phyloP scores from a whole-genome alignment of 2,113 vertebrate species.

The Tenebrosternarchus preto region DNA sequence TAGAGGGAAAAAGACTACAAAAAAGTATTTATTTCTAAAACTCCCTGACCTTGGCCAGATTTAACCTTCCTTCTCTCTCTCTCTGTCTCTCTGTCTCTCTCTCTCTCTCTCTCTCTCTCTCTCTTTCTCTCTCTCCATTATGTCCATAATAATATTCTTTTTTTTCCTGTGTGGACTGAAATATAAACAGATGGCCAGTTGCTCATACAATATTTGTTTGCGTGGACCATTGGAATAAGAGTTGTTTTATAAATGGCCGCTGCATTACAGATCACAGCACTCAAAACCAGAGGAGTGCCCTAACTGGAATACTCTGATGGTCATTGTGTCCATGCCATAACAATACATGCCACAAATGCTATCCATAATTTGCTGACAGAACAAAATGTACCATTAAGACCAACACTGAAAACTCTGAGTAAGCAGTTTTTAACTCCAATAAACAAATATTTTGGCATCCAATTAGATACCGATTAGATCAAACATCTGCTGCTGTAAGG shows the following conservation, averaged over 20 bases:
- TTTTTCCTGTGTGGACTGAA: not conserved
- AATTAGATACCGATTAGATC: too few species aligned
- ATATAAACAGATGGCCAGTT: constrained; percentile 10
- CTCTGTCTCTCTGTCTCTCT: too few species aligned
- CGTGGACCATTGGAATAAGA: not conserved
- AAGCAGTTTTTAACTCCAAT: too few species aligned
- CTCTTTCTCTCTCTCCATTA: not conserved
- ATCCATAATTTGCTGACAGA: too few species aligned
- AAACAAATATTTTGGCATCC: too few species aligned
- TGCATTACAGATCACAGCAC: not conserved
- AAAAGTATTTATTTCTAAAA: not conserved
- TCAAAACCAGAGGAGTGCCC: not conserved
- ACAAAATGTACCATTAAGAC: too few species aligned
- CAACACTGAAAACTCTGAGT: too few species aligned
- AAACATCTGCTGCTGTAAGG: too few species aligned
- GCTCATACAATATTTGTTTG: not conserved
- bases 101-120: not conserved
- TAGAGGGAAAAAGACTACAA: not conserved
- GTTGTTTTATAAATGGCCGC: not conserved
- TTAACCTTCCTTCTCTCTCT: not conserved
- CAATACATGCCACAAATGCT: too few species aligned
- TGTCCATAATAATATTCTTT: not conserved
- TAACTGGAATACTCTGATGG: not conserved
- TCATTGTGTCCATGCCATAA: not conserved
- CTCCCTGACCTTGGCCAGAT: not conserved